phyloP scores from a whole-genome alignment of 2,797 vertebrate species.

The Alauda arvensis region DNA sequence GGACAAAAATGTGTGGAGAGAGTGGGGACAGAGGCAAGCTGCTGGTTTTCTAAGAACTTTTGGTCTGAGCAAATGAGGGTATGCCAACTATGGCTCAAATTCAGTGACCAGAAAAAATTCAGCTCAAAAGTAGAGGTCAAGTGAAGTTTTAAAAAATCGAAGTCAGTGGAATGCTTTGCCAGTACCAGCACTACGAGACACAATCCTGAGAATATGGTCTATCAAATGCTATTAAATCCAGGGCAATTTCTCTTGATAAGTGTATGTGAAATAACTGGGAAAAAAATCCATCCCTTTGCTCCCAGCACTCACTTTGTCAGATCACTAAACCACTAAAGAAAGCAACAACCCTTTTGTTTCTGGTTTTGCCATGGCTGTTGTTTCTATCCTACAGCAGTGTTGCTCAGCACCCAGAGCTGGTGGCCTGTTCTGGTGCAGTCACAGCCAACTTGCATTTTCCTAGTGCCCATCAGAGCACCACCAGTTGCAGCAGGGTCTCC shows the following conservation, averaged over 20 bases:
- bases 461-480: neutral
- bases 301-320: neutral
- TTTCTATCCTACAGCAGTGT: neutral
- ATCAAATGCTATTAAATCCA: neutral
- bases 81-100: neutral
- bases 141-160: neutral
- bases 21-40: neutral
- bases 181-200: neutral
- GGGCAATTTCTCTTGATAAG: neutral
- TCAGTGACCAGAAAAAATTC: neutral
- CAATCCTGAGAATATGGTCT: neutral
- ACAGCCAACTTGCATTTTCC: neutral
- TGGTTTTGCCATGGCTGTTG: neutral
- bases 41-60: neutral
- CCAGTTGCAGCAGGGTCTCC: neutral
- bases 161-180: neutral
- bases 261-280: accelerated
- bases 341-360: neutral
- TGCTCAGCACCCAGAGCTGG: neutral
- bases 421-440: neutral
- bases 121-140: neutral
- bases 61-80: neutral
- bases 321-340: neutral
- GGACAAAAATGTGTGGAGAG: neutral
- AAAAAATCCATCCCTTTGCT: neutral